These are phyloP conservation scores for Tricholauxania praeusta DNA, from an alignment of 2,888 invertebrate species.

Conservation along the genomic window DNA sequence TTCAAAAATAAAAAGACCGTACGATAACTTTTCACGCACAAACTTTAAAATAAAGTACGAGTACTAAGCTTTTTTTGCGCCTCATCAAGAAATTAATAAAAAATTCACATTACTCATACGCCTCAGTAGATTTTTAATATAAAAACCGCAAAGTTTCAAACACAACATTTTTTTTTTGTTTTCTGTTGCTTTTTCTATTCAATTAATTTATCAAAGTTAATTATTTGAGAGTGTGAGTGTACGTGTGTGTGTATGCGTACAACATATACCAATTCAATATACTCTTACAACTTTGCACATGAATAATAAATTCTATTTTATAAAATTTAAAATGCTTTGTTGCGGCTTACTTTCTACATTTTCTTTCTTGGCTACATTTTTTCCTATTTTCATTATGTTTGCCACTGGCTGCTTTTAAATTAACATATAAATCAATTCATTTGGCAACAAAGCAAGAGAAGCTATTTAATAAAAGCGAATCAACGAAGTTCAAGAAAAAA, in stretches of 20 bases:
- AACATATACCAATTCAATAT: neutral
- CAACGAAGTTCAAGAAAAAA: no score
- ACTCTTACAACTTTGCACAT: no score
- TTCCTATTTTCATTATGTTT: no score
- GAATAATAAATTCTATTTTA: neutral
- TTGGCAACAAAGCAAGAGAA: no score
- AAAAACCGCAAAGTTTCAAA: conserved; percentile 36
- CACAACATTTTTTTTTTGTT: conserved; percentile 33
- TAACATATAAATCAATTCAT: no score
- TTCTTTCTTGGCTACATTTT: neutral
- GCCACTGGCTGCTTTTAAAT: no score
- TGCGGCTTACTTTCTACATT: conserved; percentile 19
- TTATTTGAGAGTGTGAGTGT: conserved; percentile 15
- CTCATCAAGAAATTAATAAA: no score
- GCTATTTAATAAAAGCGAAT: no score
- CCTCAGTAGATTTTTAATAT: conserved; percentile 33
- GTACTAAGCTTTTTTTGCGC: no score
- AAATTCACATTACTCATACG: conserved; percentile 9
- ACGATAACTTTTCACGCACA: no score
- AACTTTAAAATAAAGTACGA: no score
- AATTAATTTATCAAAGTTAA: conserved; percentile 16
- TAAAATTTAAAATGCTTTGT: conserved; percentile 38
- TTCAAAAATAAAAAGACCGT: no score
- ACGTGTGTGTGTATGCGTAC: conserved; percentile 31
- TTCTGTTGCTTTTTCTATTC: neutral